These are phyloP conservation scores for Nannoperca australis DNA, from an alignment of 2,797 vertebrate genomes.

Conservation along the genomic window DNA sequence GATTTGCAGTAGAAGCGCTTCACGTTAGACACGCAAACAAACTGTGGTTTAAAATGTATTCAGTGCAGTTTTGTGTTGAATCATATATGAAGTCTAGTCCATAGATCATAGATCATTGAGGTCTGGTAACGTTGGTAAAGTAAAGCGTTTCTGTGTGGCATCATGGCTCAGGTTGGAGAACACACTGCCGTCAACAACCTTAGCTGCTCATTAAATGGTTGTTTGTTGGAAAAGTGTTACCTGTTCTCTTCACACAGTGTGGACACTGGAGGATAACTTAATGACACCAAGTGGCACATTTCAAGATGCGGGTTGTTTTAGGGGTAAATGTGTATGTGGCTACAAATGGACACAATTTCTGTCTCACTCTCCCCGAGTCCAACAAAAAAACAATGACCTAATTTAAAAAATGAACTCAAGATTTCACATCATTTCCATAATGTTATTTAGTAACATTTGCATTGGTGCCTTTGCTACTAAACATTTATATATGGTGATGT, in stretches of 20 bases:
- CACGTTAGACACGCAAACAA: background rate
- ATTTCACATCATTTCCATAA: background rate
- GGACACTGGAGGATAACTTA: background rate
- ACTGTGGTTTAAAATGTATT: background rate
- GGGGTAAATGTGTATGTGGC: background rate
- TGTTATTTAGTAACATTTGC: no score
- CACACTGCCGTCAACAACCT: no score
- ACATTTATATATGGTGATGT: no score
- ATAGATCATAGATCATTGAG: no score
- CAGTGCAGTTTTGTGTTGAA: background rate
- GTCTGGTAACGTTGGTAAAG: background rate
- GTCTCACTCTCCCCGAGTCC: background rate
- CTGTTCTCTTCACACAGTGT: background rate
- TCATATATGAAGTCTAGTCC: background rate
- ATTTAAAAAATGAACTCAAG: background rate
- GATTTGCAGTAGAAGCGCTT: background rate
- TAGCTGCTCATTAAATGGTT: background rate
- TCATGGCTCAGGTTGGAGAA: background rate
- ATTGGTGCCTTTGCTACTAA: no score
- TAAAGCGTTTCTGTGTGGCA: no score
- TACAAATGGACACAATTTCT: background rate
- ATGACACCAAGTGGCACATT: background rate
- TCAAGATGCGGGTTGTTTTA: background rate
- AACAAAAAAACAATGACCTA: background rate
- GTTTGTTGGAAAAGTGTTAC: background rate